Evolutionary conservation across 2,113 vertebrate genomes (phyloP).

Genomic region (Mormoops blainvillei): DNA sequence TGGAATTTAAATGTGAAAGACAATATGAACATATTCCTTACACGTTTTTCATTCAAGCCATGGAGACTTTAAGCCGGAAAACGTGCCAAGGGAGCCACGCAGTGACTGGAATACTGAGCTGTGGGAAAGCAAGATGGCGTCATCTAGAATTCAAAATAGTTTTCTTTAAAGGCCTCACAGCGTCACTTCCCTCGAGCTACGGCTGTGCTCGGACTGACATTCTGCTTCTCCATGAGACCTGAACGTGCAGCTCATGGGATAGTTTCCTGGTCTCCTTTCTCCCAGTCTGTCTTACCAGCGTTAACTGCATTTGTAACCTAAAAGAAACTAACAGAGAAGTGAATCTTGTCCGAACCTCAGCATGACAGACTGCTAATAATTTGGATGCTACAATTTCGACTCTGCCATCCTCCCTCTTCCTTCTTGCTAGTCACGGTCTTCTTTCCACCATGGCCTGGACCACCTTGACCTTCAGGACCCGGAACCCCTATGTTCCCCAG

Average conservation of each 20-base stretch:
- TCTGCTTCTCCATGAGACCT: background rate
- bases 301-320: background rate
- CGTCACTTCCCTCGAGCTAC: background rate
- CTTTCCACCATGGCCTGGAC: background rate
- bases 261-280: background rate
- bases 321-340: background rate
- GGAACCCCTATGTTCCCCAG: background rate
- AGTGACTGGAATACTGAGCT: background rate
- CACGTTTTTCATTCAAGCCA: conserved; percentile 47
- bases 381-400: too few species aligned
- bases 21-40: conserved; percentile 65
- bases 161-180: background rate
- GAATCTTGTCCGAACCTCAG: background rate
- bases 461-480: background rate
- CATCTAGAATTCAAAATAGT: conserved; percentile 12
- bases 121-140: background rate
- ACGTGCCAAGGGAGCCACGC: conserved; percentile 18
- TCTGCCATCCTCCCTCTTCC: too few species aligned
- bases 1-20: conserved; percentile 66
- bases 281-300: background rate
- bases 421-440: background rate
- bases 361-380: background rate
- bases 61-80: conserved; percentile 52
- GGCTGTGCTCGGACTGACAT: background rate
- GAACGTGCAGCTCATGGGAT: background rate